Evolutionary conservation across 2,113 vertebrate genomes (phyloP), one percentile per base, ranked within the genome.

Genomic region (Lampris megalopsis): DNA sequence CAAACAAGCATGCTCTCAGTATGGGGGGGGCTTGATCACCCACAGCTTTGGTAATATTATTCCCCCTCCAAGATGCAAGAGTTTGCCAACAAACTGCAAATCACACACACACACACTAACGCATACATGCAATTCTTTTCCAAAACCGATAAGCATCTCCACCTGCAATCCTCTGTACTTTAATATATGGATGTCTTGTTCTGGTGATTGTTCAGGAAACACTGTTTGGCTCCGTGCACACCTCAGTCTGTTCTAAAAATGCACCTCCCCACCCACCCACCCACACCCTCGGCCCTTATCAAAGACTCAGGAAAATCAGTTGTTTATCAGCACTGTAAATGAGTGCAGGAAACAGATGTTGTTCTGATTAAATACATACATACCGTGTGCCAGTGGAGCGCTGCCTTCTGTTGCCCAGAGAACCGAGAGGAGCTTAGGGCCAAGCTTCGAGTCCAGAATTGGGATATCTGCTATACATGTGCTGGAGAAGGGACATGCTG

Each of bases 261-360:
- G 50, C 64, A 75, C 67, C 71, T 47, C 38, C 54, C 4, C 13
- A 8, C n/a, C 13, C 38, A n/a, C 36, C 47, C 6, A n/a, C 50
- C 57, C 60, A 75, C 53, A 13, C 61, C 41, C 40, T 0, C 0
- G 9, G 71, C 35, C 66, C 58, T 86, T 87, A 92, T 91, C 88
- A 91, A 90, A 90, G 81, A 73, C 77, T 70, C 45, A 11, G 81
- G 80, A 87, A 85, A 89, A 92, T 91, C 87, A 85, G 82, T 24
- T 77, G 83, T 92, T 89, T 91, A 91, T 88, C 88, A 63, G 83
- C 57, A 81, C 78, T 88, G 87, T 73, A 89, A 89, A 81, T 68
- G 80, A 77, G 76, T 48, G 24, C 83, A 83, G 90, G 91, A 93
- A 92, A 83, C 92, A 92, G 88, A 91, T 92, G 90, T 88, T 86